Conservation (phyloP, 1,140 invertebrate genomes). For the Bombus sibiricus region DNA sequence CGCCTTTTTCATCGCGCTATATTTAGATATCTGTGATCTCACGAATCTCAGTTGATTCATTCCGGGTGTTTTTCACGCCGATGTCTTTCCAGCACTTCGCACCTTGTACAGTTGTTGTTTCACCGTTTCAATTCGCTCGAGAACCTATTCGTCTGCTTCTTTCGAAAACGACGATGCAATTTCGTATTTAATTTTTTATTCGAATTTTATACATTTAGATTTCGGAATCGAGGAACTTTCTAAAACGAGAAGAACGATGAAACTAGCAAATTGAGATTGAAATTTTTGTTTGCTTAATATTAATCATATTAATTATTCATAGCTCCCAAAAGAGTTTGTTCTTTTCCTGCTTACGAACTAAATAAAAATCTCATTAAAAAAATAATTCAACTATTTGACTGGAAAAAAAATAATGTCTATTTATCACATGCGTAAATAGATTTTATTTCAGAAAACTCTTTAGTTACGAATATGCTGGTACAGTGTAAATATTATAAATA, state of each 20-base stretch:
- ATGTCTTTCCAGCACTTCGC: background rate
- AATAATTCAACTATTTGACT: no score
- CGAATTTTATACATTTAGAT: background rate
- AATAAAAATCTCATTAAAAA: no score
- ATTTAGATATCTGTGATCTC: constrained; percentile 19
- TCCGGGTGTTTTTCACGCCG: background rate
- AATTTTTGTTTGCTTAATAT: background rate
- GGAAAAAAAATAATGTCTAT: no score
- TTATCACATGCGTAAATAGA: no score
- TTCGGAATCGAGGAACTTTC: accelerated
- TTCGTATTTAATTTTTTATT: no score
- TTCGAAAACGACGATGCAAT: background rate
- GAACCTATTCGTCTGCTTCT: no score
- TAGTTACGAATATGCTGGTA: no score
- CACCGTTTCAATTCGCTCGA: no score
- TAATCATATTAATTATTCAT: background rate
- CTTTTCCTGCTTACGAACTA: no score
- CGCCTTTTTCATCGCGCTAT: constrained; percentile 16
- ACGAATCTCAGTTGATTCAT: constrained; percentile 29
- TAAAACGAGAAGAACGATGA: background rate
- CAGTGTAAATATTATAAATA: no score
- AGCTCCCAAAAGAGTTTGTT: no score
- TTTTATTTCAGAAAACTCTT: no score
- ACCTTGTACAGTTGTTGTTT: background rate
- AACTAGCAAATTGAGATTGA: background rate